Evolutionary conservation across 2,888 invertebrate genomes (phyloP).

Genomic region (Tenthredo livida): DNA sequence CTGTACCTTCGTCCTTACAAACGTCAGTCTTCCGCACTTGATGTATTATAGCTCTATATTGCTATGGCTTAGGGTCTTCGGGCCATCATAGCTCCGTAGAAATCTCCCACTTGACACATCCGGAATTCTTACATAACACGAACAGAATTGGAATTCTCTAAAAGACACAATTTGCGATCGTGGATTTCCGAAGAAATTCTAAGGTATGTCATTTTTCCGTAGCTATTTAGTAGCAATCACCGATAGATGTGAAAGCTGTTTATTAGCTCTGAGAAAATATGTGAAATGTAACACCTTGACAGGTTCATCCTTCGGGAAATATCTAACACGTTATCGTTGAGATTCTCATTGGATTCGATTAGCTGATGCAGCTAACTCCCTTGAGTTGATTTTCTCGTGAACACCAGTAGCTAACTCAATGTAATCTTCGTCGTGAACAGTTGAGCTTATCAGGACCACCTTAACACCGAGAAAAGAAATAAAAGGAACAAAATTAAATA

Average conservation of each 20-base stretch:
- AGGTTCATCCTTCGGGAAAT: slow-evolving; percentile 34
- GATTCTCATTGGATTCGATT: slow-evolving; percentile 45
- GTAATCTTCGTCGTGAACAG: slow-evolving; percentile 26
- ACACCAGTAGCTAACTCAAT: slow-evolving; percentile 36
- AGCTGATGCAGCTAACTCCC: slow-evolving; percentile 46
- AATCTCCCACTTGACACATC: neutral
- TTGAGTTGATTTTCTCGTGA: slow-evolving; percentile 44
- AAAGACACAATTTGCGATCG: neutral
- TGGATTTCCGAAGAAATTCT: neutral
- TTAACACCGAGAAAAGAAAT: neutral
- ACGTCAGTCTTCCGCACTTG: slow-evolving; percentile 1
- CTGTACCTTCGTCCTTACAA: neutral
- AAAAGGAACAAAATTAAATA: neutral
- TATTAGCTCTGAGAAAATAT: slow-evolving; percentile 5
- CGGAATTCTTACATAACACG: too few relatives aligned
- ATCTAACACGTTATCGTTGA: slow-evolving; percentile 36
- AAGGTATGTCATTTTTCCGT: neutral
- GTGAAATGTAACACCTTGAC: slow-evolving; percentile 33
- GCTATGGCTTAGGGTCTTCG: neutral
- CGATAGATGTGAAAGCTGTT: neutral
- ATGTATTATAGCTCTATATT: slow-evolving; percentile 10
- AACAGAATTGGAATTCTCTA: neutral
- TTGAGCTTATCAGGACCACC: neutral
- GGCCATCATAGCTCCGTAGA: neutral
- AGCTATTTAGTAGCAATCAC: neutral